Base-by-base conservation (phyloP, 2,888 invertebrate genomes). In the Lycia hirtaria region DNA sequence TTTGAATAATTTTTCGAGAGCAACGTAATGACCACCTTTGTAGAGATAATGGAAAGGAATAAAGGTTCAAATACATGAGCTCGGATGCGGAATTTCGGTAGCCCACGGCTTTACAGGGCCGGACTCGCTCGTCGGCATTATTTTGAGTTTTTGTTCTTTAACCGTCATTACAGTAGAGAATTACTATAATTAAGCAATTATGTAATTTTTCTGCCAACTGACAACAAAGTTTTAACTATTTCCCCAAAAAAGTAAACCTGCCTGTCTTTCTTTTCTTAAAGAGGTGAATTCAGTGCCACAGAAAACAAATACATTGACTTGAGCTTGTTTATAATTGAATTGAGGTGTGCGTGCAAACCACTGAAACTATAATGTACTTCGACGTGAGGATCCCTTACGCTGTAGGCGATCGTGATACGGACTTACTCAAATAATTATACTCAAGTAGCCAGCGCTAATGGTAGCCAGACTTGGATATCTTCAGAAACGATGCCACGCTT, bases 61-160 rank as follows among this genome's bases (percentile, higher is more conserved):
- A 82, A 81, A 78, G 73, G 73, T 71, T 65, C 73, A 72, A 75
- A 77, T 75, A 75, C 72, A 72, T 58, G 71, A 65, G 67, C 73
- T 69, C 73, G 72, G 75, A 76, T 68, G 71, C 73, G 81, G 84
- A 87, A 87, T 87, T 87, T 87, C 82, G 83, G 86, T 87, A 85
- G 88, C 87, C 87, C 80, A 78, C 75, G 83, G 87, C 85, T 68
- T 69, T 60, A 65, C 80, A 78, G 80, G 77, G 76, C 67, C 73
- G 80, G 72, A 82, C 72, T 73, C 62, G 69, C 59, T 67, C 56
- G 60, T 60, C 67, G 63, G 66, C 64, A 64, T 67, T 68, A 69
- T 60, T 64, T 61, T 60, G 45, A 19, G 38, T 56, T 66, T 64
- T 58, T 57, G 49, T 40, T 48, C 57, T 61, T 49, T 59, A 37